Evolutionary conservation across 2,797 vertebrate species (phyloP), one percentile per base, ranked within the genome.

Genomic region (Hyperoplus lanceolatus): DNA sequence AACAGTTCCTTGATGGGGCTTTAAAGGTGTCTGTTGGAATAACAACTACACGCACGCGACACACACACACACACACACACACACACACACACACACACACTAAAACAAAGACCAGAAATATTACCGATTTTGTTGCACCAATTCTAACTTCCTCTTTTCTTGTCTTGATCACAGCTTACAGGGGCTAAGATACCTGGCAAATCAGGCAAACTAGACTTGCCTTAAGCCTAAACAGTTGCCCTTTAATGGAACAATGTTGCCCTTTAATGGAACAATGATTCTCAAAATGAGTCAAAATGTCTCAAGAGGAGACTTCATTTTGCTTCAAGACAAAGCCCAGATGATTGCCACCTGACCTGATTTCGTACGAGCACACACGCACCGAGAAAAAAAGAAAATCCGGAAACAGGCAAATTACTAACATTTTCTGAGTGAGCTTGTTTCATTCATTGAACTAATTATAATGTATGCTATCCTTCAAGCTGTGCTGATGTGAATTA

Each of bases 371-470:
- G 8, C 11, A 13, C 8, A 36, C 6, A 8, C 12, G 15, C 18
- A 18, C n/a, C 29, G 29, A 29, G 29, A 29, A 3, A 29, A 29
- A 29, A 3, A 29, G 3, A 29, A 29, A 29, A 29, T 3, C 2
- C 29, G 29, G 29, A 50, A 14, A 43, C 4, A 13, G 3, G 64
- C 18, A 51, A 56, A 63, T 2, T 58, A 54, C 59, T 48, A 68
- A 29, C 48, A 39, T 78, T 62, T 70, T 75, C 5, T 8, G 57
- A 72, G 42, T 51, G 36, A 72, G 49, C 46, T 59, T 81, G 38
- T 77, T 80, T 73, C 77, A 85, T 77, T 78, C 65, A 57, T 74
- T 74, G 36, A n/a, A 7, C 41, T 80, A 81, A 89, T 85, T 81
- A 85, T 56, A 80, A 64, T 69, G 38, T 80, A 67, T 41, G 61